Conservation (phyloP, 2,888 invertebrate genomes). For the Zygothrica quintamaculata region DNA sequence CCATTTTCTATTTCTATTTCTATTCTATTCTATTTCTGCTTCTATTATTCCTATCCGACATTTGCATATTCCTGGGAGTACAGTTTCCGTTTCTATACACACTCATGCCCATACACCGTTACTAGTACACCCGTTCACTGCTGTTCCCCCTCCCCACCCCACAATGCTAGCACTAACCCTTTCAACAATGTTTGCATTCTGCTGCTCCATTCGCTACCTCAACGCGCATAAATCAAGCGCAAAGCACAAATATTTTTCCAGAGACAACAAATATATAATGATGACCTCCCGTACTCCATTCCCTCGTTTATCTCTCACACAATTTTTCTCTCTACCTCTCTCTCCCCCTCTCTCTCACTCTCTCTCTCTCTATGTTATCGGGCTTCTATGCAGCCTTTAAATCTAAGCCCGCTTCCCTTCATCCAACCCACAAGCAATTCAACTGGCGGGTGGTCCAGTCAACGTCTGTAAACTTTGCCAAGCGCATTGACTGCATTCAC, state of each 20-base stretch:
- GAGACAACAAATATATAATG: slow-evolving; percentile 78
- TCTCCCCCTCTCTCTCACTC: neutral
- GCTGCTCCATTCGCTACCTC: slow-evolving; percentile 52
- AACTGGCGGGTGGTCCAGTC: slow-evolving; percentile 9
- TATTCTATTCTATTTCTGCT: neutral
- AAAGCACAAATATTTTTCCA: slow-evolving; percentile 74
- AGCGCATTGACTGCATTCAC: slow-evolving; percentile 48
- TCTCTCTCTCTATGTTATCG: neutral
- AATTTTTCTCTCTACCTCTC: slow-evolving; percentile 16
- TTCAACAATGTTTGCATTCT: slow-evolving; percentile 64
- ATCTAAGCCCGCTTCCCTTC: neutral
- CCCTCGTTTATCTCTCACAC: slow-evolving; percentile 22
- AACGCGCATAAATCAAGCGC: slow-evolving; percentile 76
- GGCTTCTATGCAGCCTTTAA: neutral
- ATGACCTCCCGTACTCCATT: slow-evolving; percentile 56
- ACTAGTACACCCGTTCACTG: neutral
- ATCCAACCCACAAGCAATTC: neutral
- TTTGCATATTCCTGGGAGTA: slow-evolving; percentile 43
- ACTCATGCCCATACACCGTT: neutral
- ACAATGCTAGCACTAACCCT: no score
- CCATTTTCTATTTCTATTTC: neutral
- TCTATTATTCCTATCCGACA: slow-evolving; percentile 18
- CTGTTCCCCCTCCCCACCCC: neutral
- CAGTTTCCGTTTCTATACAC: slow-evolving; percentile 13
- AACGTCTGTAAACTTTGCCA: slow-evolving; percentile 22